Base-by-base conservation (phyloP, 2,888 invertebrate genomes). In the Lepidocyrtoides sp. region DNA sequence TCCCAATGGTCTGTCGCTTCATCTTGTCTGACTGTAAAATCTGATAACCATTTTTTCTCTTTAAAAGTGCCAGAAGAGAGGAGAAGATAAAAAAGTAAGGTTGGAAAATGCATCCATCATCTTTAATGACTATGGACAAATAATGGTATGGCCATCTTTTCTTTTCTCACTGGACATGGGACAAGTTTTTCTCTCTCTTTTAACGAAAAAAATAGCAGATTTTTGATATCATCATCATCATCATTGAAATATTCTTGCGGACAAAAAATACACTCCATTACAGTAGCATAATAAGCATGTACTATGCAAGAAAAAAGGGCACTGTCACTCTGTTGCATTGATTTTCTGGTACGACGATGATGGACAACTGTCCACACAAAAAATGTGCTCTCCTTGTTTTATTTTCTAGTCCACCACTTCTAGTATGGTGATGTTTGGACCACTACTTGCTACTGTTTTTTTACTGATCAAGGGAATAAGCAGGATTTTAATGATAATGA, bases 41-140 rank as follows among this genome's bases (percentile, higher is more conserved):
- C 77, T 79, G 77, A 87, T 87, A 60, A 41, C 26, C 63, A 87
- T 54, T 87, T 63, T 77, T 77, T 79, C 57, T 23, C 60, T 17
- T 5, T 60, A 10, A 26, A 41, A 54, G 77, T 79, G 51, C 41
- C 29, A 41, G 60, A 87, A 17, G 79, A 79, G 57, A 54, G 17
- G 44, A 72, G 54, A 75, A 54, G 44, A 23, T 2, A 36, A n/a
- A 57, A 57, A 41, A 69, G 23, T 51, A 20, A 20, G 69, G 72
- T 82, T 89, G 89, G 83, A 72, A 83, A 89, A 89, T 83, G 89
- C 89, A 89, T 89, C 89, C 89, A 89, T 89, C 89, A 89, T 89
- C 89, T 89, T 83, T 89, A 89, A 89, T 89, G 89, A 89, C 83
- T 89, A 72, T 83, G 83, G 89, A 89, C 89, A 89, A 89, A 89